phyloP scores from a whole-genome alignment of 2,888 invertebrate genomes.

The Aromia moschata region DNA sequence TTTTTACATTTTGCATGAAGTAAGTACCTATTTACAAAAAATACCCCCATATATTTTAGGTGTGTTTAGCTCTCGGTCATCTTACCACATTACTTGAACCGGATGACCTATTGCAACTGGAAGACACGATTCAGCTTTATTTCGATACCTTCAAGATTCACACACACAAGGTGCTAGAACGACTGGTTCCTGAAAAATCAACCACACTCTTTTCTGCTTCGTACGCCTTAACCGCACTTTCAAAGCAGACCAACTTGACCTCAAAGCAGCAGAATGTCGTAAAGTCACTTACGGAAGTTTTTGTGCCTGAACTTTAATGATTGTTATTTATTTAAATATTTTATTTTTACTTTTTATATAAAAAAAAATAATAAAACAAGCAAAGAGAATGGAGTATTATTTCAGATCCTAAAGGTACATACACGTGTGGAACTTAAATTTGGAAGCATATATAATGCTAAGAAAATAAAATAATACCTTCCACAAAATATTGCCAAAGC shows the following conservation, averaged over 20 bases:
- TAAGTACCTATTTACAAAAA: no score
- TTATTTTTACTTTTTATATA: slow-evolving; percentile 3
- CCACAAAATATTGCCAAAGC: no score
- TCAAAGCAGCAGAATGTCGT: slow-evolving; percentile 9
- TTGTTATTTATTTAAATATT: slow-evolving; percentile 12
- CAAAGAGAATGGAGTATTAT: no score
- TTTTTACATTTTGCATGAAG: no score
- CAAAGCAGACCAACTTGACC: slow-evolving; percentile 8
- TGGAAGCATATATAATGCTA: no score
- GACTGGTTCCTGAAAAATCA: slow-evolving; percentile 62
- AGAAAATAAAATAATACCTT: no score
- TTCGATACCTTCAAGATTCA: slow-evolving; percentile 58
- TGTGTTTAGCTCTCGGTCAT: slow-evolving; percentile 78
- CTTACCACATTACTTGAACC: slow-evolving; percentile 69
- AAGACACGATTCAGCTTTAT: slow-evolving; percentile 66
- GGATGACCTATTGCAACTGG: slow-evolving; percentile 69
- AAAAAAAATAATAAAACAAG: no score
- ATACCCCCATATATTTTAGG: no score
- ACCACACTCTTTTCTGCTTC: slow-evolving; percentile 54
- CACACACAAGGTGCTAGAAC: slow-evolving; percentile 58
- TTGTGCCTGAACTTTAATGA: slow-evolving; percentile 22
- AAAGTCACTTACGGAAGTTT: slow-evolving; percentile 27
- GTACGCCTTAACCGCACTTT: slow-evolving; percentile 28
- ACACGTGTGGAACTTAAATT: no score
- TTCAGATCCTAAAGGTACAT: no score